phyloP scores from a whole-genome alignment of 2,797 vertebrate genomes.

The Phalloptychus januarius region DNA sequence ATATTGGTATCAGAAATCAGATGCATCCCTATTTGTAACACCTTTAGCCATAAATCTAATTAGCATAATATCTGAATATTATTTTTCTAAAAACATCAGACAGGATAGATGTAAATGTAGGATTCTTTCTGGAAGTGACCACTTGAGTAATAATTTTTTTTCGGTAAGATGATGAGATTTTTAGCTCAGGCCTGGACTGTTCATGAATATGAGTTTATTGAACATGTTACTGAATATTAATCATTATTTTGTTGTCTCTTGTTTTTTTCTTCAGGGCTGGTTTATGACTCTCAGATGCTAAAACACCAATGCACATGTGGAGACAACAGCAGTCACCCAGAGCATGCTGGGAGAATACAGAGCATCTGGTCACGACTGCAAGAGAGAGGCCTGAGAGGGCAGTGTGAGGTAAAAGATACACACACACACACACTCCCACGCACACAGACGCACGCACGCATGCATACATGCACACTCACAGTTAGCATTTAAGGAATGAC shows the following conservation, averaged over 20 bases:
- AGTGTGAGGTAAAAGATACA: conserved; percentile 90
- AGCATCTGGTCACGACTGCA: conserved; percentile 98
- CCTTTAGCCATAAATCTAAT: not conserved
- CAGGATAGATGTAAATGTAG: not conserved
- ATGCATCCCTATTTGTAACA: not conserved
- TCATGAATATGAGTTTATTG: not conserved
- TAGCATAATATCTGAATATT: not conserved
- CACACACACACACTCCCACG: conserved; percentile 9
- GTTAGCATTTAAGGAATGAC: not conserved
- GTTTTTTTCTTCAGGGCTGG: conserved; percentile 86
- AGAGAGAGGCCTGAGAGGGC: conserved; percentile 90
- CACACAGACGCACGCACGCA: too few relatives aligned
- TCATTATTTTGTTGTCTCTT: not conserved
- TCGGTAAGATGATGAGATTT: not conserved
- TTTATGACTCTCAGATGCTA: conserved; percentile 96
- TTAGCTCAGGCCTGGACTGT: not conserved
- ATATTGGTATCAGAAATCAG: too few relatives aligned
- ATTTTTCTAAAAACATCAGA: not conserved
- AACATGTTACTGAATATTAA: conserved; percentile 1
- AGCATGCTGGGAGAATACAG: conserved; percentile 97
- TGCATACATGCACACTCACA: conserved; percentile 7
- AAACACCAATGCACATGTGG: conserved; percentile 96
- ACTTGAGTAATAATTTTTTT: too few relatives aligned
- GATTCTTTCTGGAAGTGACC: not conserved
- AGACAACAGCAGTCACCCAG: conserved; percentile 95